These are phyloP conservation scores for Bostrychus sinensis DNA, from an alignment of 2,113 vertebrate genomes.

Conservation along the genomic window DNA sequence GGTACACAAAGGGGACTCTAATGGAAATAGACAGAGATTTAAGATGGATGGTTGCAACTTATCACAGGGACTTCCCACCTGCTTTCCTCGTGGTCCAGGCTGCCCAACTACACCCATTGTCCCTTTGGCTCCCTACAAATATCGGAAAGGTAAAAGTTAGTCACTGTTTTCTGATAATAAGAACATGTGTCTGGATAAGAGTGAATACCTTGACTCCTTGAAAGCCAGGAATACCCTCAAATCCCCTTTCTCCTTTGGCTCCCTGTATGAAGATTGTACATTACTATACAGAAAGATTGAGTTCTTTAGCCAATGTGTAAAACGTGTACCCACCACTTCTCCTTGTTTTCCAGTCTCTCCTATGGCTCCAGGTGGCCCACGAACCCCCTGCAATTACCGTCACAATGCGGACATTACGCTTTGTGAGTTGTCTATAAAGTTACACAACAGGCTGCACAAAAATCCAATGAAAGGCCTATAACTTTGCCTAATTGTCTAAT, in stretches of 20 bases:
- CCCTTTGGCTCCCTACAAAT: constrained; percentile 73
- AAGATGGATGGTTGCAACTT: constrained; percentile 32
- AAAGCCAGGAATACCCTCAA: constrained; percentile 79
- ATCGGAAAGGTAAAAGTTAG: constrained; percentile 15
- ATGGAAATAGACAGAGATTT: constrained; percentile 39
- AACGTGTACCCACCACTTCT: constrained; percentile 68
- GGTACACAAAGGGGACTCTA: constrained; percentile 33
- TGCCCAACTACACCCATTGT: constrained; percentile 59
- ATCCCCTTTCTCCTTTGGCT: constrained; percentile 68
- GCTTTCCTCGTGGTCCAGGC: constrained; percentile 67
- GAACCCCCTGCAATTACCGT: constrained; percentile 71
- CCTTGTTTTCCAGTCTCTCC: constrained; percentile 64
- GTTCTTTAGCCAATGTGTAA: constrained; percentile 26
- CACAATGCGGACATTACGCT: constrained; percentile 30
- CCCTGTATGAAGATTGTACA: constrained; percentile 66
- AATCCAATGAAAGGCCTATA: constrained; percentile 22
- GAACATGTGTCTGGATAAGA: not conserved
- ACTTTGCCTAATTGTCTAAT: constrained; percentile 19
- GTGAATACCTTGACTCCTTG: constrained; percentile 80
- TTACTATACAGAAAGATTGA: constrained; percentile 41
- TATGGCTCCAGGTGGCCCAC: constrained; percentile 71
- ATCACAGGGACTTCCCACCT: constrained; percentile 65
- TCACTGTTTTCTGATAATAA: constrained; percentile 1
- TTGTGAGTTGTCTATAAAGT: constrained; percentile 24
- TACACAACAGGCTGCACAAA: constrained; percentile 11